Base-by-base conservation (phyloP, 2,113 vertebrate genomes). In the Arothron firmamentum region DNA sequence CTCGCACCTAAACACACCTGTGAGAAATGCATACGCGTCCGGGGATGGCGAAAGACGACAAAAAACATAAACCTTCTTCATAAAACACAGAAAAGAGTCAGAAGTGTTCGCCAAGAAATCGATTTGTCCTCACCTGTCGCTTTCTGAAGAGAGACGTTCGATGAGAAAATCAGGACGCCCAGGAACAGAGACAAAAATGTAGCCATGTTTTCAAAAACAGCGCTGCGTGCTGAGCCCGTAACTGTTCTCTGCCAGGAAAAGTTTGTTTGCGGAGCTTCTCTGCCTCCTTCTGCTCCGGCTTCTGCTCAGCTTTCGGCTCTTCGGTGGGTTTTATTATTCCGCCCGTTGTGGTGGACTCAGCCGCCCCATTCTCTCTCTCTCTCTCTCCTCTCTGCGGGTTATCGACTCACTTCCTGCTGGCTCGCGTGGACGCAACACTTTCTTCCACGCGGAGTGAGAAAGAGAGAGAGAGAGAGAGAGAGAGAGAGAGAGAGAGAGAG, bases 131-230 rank as follows among this genome's bases (percentile, higher is more conserved):
- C 72, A 89, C 87, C 87, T 89, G 84, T 81, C 52, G 84, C 76
- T 17, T 85, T 78, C 41, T 89, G 85, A 0, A 56, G 76, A 57
- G 52, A 69, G 53, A 70, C 74, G 42, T 70, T 12, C 59, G 67
- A 67, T 13, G 59, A 45, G 8, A 87, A 46, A 28, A 84, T 21
- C 68, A 85, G 54, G 72, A 88, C 75, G 84, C 84, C 84, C 70
- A 47, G 55, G 42, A 71, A 66, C 3, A 58, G 62, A 8, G 65
- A 57, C 59, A 59, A 82, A 75, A 87, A 75, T 80, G 85, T 81
- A 86, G 87, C 87, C 87, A 89, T 89, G 83, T 79, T 77, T 70
- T 41, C 2, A 56, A 72, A 48, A 59, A 76, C 51, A 70, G 66
- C 57, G 61, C 67, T 47, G 20, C 9, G n/a, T 16, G 9, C n/a